These are phyloP conservation scores for Ischnus inquisitorius DNA, from an alignment of 2,888 invertebrate genomes.

Conservation along the genomic window DNA sequence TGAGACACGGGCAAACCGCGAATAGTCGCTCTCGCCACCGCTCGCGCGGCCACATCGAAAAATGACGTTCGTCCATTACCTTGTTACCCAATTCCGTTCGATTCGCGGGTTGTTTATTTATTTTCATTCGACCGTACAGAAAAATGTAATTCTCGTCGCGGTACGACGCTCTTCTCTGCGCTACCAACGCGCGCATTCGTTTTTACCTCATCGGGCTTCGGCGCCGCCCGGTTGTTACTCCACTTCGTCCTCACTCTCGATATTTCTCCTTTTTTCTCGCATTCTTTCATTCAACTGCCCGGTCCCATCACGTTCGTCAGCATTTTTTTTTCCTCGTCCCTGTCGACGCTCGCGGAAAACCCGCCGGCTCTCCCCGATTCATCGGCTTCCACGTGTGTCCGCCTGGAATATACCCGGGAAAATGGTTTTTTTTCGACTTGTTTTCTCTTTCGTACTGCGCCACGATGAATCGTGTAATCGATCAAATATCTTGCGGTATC, in stretches of 20 bases:
- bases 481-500: slow-evolving; percentile 12
- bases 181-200: slow-evolving; percentile 22
- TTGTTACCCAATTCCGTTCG: slow-evolving; percentile 27
- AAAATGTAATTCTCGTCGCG: slow-evolving; percentile 26
- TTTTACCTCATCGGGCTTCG: slow-evolving; percentile 32
- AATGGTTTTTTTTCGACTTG: slow-evolving; percentile 10
- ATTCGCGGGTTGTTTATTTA: slow-evolving; percentile 23
- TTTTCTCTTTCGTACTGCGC: slow-evolving; percentile 3
- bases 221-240: slow-evolving; percentile 18
- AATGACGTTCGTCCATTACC: slow-evolving; percentile 44
- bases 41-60: background rate
- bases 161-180: slow-evolving; percentile 33
- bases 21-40: background rate
- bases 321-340: slow-evolving; percentile 36
- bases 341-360: slow-evolving; percentile 42
- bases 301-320: slow-evolving; percentile 44
- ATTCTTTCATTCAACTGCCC: slow-evolving; percentile 25
- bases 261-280: slow-evolving; percentile 10
- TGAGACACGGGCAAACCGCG: background rate
- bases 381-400: slow-evolving; percentile 29
- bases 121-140: slow-evolving; percentile 9
- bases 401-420: slow-evolving; percentile 24
- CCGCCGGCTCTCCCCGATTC: slow-evolving; percentile 27
- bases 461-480: background rate
- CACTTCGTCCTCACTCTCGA: slow-evolving; percentile 37